These are phyloP conservation scores for Rhinichthys osculus DNA, from an alignment of 2,797 vertebrate genomes.

Conservation along the genomic window DNA sequence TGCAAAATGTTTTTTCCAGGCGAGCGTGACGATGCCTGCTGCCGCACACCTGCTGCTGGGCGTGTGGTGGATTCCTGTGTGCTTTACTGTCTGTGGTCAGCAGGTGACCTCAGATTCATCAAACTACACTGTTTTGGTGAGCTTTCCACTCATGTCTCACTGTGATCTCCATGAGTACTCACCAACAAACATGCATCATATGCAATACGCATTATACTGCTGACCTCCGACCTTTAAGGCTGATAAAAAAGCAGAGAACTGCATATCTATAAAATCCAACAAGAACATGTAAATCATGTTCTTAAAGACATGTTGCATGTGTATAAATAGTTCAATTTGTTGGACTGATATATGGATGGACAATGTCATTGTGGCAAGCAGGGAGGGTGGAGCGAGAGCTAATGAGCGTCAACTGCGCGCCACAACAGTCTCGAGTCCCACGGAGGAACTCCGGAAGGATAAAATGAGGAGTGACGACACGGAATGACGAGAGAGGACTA, in stretches of 20 bases:
- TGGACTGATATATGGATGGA: neutral
- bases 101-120: constrained; percentile 20
- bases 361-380: neutral
- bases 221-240: constrained; percentile 49
- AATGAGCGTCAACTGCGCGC: too few species aligned
- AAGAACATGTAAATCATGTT: neutral
- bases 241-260: neutral
- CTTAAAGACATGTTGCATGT: neutral
- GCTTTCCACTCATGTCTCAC: constrained; percentile 21
- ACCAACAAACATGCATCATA: constrained; percentile 19
- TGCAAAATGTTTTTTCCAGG: constrained; percentile 40
- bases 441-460: neutral
- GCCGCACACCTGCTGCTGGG: constrained; percentile 37
- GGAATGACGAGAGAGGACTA: neutral
- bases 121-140: neutral
- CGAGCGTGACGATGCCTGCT: constrained; percentile 32
- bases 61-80: neutral
- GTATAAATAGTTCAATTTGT: neutral
- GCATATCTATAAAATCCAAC: neutral
- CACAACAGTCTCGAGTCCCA: neutral
- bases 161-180: constrained; percentile 39
- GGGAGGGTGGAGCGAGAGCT: too few species aligned
- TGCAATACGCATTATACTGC: neutral
- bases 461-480: neutral
- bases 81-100: constrained; percentile 8